These are phyloP conservation scores for Lerista edwardsae DNA, from an alignment of 2,797 vertebrate genomes.

Conservation along the genomic window DNA sequence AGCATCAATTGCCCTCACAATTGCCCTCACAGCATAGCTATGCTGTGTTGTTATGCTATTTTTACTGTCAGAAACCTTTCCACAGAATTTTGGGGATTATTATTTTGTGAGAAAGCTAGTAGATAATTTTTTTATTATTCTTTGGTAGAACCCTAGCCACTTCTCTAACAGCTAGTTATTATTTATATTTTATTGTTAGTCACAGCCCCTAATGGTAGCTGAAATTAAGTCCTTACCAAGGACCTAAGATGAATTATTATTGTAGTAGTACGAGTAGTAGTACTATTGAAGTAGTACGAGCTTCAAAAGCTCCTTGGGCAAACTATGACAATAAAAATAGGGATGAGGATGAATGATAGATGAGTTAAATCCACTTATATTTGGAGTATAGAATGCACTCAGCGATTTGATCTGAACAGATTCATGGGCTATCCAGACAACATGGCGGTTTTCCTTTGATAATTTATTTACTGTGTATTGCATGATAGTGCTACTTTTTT, in stretches of 20 bases:
- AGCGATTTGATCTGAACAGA: neutral
- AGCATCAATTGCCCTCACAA: too few relatives aligned
- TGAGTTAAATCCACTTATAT: neutral
- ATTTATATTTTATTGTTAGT: too few relatives aligned
- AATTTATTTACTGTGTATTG: neutral
- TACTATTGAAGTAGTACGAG: too few relatives aligned
- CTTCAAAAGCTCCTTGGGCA: neutral
- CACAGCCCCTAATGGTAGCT: too few relatives aligned
- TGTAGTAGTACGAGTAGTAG: too few relatives aligned
- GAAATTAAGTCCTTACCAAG: too few relatives aligned
- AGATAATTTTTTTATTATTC: neutral
- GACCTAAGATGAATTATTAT: too few relatives aligned
- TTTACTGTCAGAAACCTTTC: neutral
- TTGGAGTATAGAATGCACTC: neutral
- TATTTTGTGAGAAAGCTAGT: neutral
- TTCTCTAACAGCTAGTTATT: too few relatives aligned
- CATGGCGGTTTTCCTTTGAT: neutral
- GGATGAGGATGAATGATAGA: neutral
- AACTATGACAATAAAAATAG: neutral
- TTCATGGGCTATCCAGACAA: neutral
- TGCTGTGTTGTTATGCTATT: neutral
- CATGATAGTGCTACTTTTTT: neutral
- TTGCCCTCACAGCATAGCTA: neutral
- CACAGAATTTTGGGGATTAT: neutral
- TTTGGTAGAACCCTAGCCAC: neutral